Base-by-base conservation (phyloP, 1,140 invertebrate species). In the Macrotrachela quadricornifera region DNA sequence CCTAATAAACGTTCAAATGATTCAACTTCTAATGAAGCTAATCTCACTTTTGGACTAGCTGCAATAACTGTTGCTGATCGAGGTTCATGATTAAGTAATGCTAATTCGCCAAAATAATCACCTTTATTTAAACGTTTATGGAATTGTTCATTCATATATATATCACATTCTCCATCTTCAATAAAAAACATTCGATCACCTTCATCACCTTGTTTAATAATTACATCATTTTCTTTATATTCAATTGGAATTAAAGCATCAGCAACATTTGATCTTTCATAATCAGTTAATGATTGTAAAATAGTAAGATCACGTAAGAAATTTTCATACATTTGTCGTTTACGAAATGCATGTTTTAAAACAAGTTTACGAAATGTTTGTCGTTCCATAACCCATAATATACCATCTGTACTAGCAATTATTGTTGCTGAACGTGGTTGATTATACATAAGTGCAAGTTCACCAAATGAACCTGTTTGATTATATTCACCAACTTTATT, bases 111-210 rank as follows among this genome's bases (percentile, higher is more conserved):
- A 57, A 70, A 69, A 59, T 70, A 70, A 48, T 62, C 59, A 4
- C 65, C 65, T 42, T 58, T 61, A 1, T 45, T 46, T 15, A 64
- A 57, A 46, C 57, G 38, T 6, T 58, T 60, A 1, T 66, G 53
- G 49, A 65, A 60, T 49, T 62, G 58, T 40, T 62, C 63, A 10
- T 58, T 55, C 0, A 60, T 62, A 13, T 59, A 50, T 11, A 58
- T 54, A 10, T 61, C 59, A 47, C 48, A 49, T 36, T 76, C 74
- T 45, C 86, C 86, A 58, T 83, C 78, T 71, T 91, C 85, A 42
- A 92, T 79, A 70, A 92, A 88, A 72, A 85, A 90, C 84, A 90
- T 87, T 50, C 85, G 85, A 70, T 88, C 82, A 46, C 84, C 86
- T 10, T 74, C 75, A 65, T 90, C 85, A 15, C 84, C 84, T 49